Base-by-base conservation (phyloP, 1,140 invertebrate genomes). In the Drosophila melanica region DNA sequence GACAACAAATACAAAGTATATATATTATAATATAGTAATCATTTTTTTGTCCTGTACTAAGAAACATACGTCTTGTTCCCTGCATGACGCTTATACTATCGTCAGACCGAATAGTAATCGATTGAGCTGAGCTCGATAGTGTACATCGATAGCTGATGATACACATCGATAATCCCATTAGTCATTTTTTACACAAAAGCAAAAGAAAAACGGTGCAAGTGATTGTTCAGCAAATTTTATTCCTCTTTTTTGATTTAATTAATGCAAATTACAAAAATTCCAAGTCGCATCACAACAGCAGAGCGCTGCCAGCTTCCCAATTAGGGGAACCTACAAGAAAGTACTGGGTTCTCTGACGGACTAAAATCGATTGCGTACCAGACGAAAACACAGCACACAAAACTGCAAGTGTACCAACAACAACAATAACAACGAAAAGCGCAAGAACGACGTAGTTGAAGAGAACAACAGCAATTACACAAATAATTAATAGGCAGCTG, bases 141-240 rank as follows among this genome's bases (percentile, higher is more conserved):
- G n/a, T 18, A 14, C 12, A 44, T 62, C 58, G 57, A 69, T 62
- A 47, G 39, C 9, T 33, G 8, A 3, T 33, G 8, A 3, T 4
- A 14, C 35, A 35, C 51, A 71, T 64, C 67, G 67, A 70, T 70
- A 70, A 63, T 6, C 51, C 42, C 63, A 86, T 86, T 86, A 86
- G 82, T 86, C 82, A 86, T 65, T 87, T 79, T 87, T 86, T 79
- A 76, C 74, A 76, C 73, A 79, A 71, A 78, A 79, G 71, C 66
- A 57, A 63, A 68, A 50, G 14, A 62, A 54, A 71, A 78, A 75
- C 77, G 73, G 47, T 87, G 59, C 70, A 66, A 80, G 67, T 50
- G 50, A 45, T 71, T 77, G 62, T 87, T 76, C 60, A 67, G 67
- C 75, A 66, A 76, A 64, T 65, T 60, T 27, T 37, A n/a, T 48